A percentile compares a stretch with the other conserved stretches of the same genome.
Conservation (phyloP, 1,140 invertebrate species). For the Wasmannia auropunctata region DNA sequence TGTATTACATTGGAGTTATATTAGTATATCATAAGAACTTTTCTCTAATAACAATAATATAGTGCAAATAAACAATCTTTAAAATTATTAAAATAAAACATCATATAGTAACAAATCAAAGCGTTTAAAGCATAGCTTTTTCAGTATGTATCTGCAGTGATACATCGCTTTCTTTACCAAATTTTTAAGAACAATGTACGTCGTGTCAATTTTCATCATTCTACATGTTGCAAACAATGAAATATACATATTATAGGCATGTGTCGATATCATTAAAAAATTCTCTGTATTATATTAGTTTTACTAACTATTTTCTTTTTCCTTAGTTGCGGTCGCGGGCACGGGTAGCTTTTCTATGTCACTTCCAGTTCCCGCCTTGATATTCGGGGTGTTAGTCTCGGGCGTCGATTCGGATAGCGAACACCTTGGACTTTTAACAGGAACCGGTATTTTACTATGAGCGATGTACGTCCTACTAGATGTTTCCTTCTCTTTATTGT, state of each 20-base stretch:
- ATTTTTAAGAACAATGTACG: neutral
- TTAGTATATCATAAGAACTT: constrained; percentile 5
- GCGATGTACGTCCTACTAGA: constrained; percentile 77
- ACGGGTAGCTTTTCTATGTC: constrained; percentile 76
- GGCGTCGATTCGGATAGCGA: constrained; percentile 83
- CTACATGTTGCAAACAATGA: neutral
- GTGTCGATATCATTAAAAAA: constrained; percentile 5
- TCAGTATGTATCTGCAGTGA: neutral
- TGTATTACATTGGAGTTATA: constrained; percentile 7
- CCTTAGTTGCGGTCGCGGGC: constrained; percentile 75
- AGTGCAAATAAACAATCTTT: constrained; percentile 2
- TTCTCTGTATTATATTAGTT: constrained; percentile 41
- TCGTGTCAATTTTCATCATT: constrained; percentile 26
- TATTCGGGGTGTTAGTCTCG: constrained; percentile 79
- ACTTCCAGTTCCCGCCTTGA: constrained; percentile 77
- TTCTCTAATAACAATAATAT: constrained; percentile 21
- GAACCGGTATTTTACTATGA: constrained; percentile 84
- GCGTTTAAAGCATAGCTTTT: constrained; percentile 13
- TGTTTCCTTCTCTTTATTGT: constrained; percentile 79
- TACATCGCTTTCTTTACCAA: neutral
- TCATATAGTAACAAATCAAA: constrained; percentile 15
- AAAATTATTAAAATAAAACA: constrained; percentile 17
- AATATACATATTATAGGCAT: constrained; percentile 10
- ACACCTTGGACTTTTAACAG: constrained; percentile 84
- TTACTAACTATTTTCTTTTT: constrained; percentile 81